Percentiles rank a stretch among this genome's conserved stretches.
These are phyloP conservation scores for Oceanites oceanicus DNA, from an alignment of 2,113 vertebrate species.

Conservation along the genomic window DNA sequence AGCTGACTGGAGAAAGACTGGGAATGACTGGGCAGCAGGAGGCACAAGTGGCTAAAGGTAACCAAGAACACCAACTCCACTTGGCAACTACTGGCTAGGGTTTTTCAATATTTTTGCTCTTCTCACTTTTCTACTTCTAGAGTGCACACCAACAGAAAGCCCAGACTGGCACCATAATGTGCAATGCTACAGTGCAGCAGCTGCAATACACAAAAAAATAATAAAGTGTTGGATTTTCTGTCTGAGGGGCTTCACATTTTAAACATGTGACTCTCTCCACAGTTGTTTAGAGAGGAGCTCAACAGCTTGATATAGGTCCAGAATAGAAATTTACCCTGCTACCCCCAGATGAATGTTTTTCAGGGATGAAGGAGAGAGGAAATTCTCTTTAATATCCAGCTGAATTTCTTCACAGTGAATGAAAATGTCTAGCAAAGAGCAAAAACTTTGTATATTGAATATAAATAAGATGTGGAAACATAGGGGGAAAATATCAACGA, in stretches of 20 bases:
- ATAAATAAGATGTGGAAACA: not conserved
- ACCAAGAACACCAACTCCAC: not conserved
- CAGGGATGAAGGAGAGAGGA: not conserved
- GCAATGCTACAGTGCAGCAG: not conserved
- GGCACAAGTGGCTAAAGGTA: not conserved
- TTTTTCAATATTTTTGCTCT: not conserved
- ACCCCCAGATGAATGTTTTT: not conserved
- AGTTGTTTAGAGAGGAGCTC: not conserved
- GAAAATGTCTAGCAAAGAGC: not conserved
- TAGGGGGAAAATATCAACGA: not conserved
- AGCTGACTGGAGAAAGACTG: not conserved
- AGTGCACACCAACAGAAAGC: not conserved
- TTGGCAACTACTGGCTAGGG: fast-evolving
- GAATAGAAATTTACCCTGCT: not conserved
- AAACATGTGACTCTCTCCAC: not conserved
- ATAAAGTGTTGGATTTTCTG: not conserved
- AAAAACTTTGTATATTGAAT: not conserved
- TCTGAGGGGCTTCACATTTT: not conserved
- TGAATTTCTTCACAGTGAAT: not conserved
- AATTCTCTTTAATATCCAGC: not conserved
- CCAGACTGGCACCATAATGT: not conserved
- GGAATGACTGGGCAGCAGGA: not conserved
- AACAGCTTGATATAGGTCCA: not conserved
- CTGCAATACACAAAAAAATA: not conserved
- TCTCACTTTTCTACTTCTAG: not conserved